Percentiles rank a stretch among this genome's conserved stretches.
These are phyloP conservation scores for Tachyglossus aculeatus DNA, from an alignment of 2,797 vertebrate genomes.

Conservation along the genomic window DNA sequence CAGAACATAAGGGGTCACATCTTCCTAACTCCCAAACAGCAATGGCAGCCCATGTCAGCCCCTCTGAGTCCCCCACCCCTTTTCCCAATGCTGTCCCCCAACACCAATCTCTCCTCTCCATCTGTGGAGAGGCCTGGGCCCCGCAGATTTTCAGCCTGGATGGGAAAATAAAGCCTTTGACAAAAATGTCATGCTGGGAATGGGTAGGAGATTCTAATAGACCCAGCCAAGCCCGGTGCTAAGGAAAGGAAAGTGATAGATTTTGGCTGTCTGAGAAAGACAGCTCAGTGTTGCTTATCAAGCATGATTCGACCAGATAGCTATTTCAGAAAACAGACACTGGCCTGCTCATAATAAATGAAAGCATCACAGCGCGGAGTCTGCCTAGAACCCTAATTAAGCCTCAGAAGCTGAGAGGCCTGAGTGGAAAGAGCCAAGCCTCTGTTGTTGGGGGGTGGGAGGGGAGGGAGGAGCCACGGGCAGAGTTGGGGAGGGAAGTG, in stretches of 20 bases:
- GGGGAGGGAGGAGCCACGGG: constrained; percentile 8
- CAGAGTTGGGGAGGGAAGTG: background rate
- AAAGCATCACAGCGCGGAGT: constrained; percentile 75
- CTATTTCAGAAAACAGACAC: constrained; percentile 70
- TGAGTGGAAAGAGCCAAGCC: background rate
- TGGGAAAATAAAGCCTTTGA: constrained; percentile 64
- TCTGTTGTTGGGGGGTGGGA: background rate
- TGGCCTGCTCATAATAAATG: constrained; percentile 74
- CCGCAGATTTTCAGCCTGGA: constrained; percentile 39
- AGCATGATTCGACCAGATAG: constrained; percentile 77
- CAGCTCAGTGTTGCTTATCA: constrained; percentile 76
- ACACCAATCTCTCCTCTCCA: background rate
- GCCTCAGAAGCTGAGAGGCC: constrained; percentile 33
- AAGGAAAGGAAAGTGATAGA: constrained; percentile 69
- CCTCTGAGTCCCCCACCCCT: background rate
- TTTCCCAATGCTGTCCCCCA: background rate
- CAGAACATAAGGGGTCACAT: background rate
- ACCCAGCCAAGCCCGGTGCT: constrained; percentile 50
- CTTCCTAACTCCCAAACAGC: constrained; percentile 16
- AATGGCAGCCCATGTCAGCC: background rate
- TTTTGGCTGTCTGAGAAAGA: constrained; percentile 74
- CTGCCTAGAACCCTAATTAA: constrained; percentile 72
- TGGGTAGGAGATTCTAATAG: constrained; percentile 55
- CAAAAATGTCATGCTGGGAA: constrained; percentile 63
- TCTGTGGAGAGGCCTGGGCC: no score